Evolutionary conservation across 1,140 invertebrate genomes (phyloP).

Genomic region (Acromyrmex heyeri): DNA sequence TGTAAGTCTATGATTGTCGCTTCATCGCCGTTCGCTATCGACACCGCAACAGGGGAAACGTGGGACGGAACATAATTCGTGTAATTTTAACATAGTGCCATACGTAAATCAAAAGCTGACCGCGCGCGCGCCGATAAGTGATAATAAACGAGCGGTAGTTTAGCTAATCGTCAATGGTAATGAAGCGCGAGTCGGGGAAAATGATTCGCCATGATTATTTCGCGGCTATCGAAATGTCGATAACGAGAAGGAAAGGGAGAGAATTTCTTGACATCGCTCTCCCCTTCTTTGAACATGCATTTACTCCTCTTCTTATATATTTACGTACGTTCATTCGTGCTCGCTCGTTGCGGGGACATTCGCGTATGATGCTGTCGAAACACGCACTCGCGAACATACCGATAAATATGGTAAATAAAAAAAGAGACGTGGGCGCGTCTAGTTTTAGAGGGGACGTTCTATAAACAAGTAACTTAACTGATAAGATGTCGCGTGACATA

Average conservation of each 20-base stretch:
- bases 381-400: slow-evolving; percentile 28
- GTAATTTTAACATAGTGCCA: slow-evolving; percentile 67
- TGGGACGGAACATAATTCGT: slow-evolving; percentile 23
- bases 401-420: slow-evolving; percentile 40
- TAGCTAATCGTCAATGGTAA: slow-evolving; percentile 44
- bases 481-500: slow-evolving; percentile 70
- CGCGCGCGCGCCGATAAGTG: slow-evolving; percentile 2
- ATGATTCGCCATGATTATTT: neutral
- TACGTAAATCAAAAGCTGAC: slow-evolving; percentile 73
- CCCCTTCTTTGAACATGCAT: slow-evolving; percentile 23
- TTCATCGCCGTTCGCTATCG: slow-evolving; percentile 17
- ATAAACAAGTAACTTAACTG: slow-evolving; percentile 69
- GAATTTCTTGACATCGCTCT: slow-evolving; percentile 16
- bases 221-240: slow-evolving; percentile 29
- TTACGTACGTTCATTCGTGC: slow-evolving; percentile 20
- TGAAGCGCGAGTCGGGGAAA: slow-evolving; percentile 4
- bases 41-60: neutral
- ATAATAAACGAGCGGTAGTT: slow-evolving; percentile 50
- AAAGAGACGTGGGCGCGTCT: slow-evolving; percentile 52
- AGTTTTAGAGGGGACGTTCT: slow-evolving; percentile 60
- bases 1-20: neutral
- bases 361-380: slow-evolving; percentile 37
- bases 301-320: slow-evolving; percentile 26
- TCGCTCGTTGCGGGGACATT: slow-evolving; percentile 10
- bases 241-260: neutral